phyloP scores from a whole-genome alignment of 2,888 invertebrate species.

The Prenolepis imparis region DNA sequence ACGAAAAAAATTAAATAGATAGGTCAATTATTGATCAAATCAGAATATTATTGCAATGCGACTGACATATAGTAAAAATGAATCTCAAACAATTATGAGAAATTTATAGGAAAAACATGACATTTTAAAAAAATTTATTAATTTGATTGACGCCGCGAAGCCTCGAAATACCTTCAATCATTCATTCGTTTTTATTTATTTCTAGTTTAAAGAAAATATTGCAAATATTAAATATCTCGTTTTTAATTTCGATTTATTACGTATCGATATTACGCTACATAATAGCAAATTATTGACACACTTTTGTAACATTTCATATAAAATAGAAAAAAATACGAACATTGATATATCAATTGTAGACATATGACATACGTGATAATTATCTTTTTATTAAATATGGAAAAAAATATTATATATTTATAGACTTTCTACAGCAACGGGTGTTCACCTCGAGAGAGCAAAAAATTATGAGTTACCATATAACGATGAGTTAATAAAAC shows the following conservation, averaged over 20 bases:
- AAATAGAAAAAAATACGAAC: background rate
- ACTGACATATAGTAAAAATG: background rate
- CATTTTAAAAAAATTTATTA: slow-evolving; percentile 1
- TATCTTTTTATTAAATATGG: background rate
- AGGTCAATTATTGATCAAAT: slow-evolving; percentile 31
- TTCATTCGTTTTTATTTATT: background rate
- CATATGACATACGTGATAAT: background rate
- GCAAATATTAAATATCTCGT: background rate
- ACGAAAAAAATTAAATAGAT: background rate
- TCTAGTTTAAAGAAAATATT: background rate
- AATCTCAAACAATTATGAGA: background rate
- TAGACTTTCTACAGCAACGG: background rate
- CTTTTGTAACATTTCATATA: background rate
- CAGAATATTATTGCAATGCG: background rate
- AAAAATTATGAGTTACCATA: background rate
- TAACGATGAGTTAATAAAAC: background rate
- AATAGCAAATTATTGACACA: background rate
- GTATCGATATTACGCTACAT: background rate
- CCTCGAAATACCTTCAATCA: background rate
- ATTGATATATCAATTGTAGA: background rate
- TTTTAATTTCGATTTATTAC: background rate
- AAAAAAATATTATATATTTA: background rate
- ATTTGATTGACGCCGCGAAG: background rate
- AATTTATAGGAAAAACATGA: slow-evolving; percentile 30
- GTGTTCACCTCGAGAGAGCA: background rate